phyloP scores from a whole-genome alignment of 2,888 invertebrate genomes.

The Pseudococcus viburni region DNA sequence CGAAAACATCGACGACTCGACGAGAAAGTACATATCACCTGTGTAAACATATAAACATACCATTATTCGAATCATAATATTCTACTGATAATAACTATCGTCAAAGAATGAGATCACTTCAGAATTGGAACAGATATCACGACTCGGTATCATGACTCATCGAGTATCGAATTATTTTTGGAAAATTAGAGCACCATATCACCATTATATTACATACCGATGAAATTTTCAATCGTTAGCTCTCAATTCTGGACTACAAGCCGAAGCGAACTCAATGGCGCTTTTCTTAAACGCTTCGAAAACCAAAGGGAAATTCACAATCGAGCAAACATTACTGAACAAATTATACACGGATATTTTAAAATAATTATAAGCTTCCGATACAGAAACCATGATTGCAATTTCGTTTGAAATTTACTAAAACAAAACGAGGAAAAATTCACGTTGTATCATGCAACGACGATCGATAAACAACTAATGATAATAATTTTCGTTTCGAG shows the following conservation, averaged over 20 bases:
- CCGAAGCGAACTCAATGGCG: slow-evolving; percentile 63
- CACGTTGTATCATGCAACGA: slow-evolving; percentile 30
- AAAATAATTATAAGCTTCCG: slow-evolving; percentile 59
- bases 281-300: slow-evolving; percentile 66
- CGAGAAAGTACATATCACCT: slow-evolving; percentile 21
- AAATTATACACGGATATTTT: slow-evolving; percentile 58
- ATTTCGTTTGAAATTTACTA: neutral
- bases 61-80: neutral
- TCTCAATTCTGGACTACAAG: slow-evolving; percentile 66
- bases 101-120: neutral
- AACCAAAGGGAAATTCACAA: slow-evolving; percentile 59
- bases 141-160: neutral
- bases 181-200: neutral
- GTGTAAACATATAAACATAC: slow-evolving; percentile 3
- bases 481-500: neutral
- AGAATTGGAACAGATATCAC: neutral
- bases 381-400: slow-evolving; percentile 47
- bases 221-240: slow-evolving; percentile 59
- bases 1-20: neutral
- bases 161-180: neutral
- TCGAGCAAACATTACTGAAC: slow-evolving; percentile 21
- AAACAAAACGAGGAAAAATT: neutral
- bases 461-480: slow-evolving; percentile 46
- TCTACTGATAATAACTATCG: neutral
- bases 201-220: neutral